phyloP scores from a whole-genome alignment of 1,140 invertebrate genomes.

The Bombus picipes region DNA sequence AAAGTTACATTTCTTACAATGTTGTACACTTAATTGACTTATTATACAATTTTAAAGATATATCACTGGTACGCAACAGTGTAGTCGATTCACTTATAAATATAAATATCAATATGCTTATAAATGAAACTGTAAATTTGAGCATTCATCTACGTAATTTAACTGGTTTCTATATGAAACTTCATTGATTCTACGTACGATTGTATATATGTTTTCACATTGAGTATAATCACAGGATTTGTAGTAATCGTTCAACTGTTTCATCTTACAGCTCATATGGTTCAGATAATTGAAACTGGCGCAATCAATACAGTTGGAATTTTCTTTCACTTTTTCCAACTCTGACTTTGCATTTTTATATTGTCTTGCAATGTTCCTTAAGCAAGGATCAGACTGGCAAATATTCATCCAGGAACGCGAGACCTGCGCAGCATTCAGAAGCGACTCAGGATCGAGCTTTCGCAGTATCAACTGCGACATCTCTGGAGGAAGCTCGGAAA shows the following conservation, averaged over 20 bases:
- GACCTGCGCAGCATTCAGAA: neutral
- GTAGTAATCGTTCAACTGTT: neutral
- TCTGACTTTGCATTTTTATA: neutral
- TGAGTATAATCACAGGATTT: neutral
- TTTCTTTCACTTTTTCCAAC: neutral
- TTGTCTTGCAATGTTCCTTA: neutral
- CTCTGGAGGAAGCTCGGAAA: neutral
- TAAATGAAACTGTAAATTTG: rapidly evolving
- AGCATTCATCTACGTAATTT: rapidly evolving
- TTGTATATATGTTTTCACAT: rapidly evolving
- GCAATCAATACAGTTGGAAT: no score
- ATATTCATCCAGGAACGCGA: neutral
- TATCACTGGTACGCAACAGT: no score
- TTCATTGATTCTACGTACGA: rapidly evolving
- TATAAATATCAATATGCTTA: no score
- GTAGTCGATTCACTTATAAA: no score
- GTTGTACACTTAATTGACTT: no score
- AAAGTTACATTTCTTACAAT: no score
- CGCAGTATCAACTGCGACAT: neutral
- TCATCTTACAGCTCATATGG: rapidly evolving
- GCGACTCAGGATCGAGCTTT: neutral
- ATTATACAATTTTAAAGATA: no score
- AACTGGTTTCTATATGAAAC: rapidly evolving
- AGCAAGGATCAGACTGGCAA: neutral
- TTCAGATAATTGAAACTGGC: rapidly evolving